These are phyloP conservation scores for Passer domesticus DNA, from an alignment of 2,113 vertebrate genomes.

Conservation along the genomic window DNA sequence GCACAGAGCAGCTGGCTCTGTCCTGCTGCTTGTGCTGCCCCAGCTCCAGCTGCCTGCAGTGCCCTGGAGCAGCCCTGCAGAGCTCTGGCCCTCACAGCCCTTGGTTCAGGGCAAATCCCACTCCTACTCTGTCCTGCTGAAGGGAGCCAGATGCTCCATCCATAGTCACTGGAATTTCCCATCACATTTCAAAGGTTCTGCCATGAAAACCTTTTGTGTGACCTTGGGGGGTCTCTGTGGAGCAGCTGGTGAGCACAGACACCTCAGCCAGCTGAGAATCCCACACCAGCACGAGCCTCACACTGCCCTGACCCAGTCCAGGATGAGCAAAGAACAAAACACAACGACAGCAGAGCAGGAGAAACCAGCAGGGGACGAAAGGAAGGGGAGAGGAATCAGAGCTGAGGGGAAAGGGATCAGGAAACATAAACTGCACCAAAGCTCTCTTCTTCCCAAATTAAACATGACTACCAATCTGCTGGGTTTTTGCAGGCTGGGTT, in stretches of 20 bases:
- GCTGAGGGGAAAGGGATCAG: not conserved
- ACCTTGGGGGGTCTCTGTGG: rapidly evolving
- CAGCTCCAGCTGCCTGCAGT: not conserved
- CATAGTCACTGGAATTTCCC: rapidly evolving
- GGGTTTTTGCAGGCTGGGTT: conserved; percentile 22
- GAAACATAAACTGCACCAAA: not conserved
- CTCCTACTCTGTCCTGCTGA: not conserved
- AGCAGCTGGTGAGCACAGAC: not conserved
- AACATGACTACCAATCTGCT: not conserved
- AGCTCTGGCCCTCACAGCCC: not conserved
- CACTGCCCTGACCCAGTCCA: not conserved
- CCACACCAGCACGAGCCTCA: not conserved
- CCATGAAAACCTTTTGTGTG: not conserved
- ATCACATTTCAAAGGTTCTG: not conserved
- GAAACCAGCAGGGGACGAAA: not conserved
- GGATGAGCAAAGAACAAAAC: not conserved
- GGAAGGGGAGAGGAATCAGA: not conserved
- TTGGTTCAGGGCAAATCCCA: not conserved
- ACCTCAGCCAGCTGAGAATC: not conserved
- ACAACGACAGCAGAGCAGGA: not conserved
- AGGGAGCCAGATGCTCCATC: not conserved
- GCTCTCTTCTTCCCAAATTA: not conserved
- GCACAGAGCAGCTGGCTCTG: not conserved
- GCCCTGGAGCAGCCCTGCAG: not conserved
- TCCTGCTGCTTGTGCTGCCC: not conserved